Percentiles rank a stretch among this genome's conserved stretches.
Conservation (phyloP, 2,888 invertebrate genomes). For the Liodrosophila aerea region DNA sequence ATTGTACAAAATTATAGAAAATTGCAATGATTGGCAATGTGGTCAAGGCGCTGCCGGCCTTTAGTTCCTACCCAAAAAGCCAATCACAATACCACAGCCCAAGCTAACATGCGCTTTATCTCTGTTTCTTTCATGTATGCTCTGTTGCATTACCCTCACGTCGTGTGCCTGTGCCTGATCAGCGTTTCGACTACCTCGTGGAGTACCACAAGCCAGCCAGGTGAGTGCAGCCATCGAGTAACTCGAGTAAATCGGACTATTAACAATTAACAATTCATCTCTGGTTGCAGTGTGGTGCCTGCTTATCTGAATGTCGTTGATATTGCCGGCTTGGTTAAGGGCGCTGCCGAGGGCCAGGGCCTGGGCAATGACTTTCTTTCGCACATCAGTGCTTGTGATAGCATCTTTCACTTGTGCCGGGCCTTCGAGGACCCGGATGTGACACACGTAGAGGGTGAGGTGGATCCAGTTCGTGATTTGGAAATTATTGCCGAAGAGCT, state of each 20-base stretch:
- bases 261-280: slow-evolving; percentile 4
- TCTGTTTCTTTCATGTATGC: not conserved
- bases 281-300: slow-evolving; percentile 92
- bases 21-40: slow-evolving; percentile 77
- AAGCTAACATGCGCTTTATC: slow-evolving; percentile 52
- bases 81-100: slow-evolving; percentile 20
- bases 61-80: slow-evolving; percentile 5
- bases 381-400: slow-evolving; percentile 99
- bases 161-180: slow-evolving; percentile 98
- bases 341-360: slow-evolving; percentile 95
- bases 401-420: slow-evolving; percentile 97
- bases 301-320: slow-evolving; percentile 98
- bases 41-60: slow-evolving; percentile 36
- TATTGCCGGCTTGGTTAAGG: slow-evolving; percentile 98
- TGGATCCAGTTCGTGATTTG: slow-evolving; percentile 97
- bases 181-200: slow-evolving; percentile 95
- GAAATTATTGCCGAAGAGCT: slow-evolving; percentile 98
- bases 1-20: slow-evolving; percentile 80
- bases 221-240: no score
- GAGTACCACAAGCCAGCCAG: slow-evolving; percentile 97
- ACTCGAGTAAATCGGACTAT: slow-evolving; percentile 27
- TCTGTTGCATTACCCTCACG: slow-evolving; percentile 84
- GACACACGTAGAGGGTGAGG: slow-evolving; percentile 99
- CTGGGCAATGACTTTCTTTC: slow-evolving; percentile 99
- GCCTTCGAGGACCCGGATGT: slow-evolving; percentile 99